Evolutionary conservation across 2,113 vertebrate genomes (phyloP).

Genomic region (Ceyx cyanopectus): DNA sequence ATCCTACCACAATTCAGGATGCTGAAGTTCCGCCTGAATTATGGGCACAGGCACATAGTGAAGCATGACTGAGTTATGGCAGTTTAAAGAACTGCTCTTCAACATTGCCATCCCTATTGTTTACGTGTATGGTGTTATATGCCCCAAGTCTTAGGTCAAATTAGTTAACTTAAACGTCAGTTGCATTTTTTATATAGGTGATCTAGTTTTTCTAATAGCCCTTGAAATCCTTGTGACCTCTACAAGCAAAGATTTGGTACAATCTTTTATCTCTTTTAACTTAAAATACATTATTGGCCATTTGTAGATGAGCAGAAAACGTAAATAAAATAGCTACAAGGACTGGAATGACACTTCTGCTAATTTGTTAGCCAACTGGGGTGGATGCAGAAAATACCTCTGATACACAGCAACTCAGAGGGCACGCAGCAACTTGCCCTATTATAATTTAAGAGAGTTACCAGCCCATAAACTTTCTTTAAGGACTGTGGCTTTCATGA

Average conservation of each 20-base stretch:
- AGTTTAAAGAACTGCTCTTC: not conserved
- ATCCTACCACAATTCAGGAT: not conserved
- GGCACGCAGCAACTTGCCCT: not conserved
- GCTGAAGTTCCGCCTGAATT: not conserved
- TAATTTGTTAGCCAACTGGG: not conserved
- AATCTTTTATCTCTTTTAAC: not conserved
- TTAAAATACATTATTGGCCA: not conserved
- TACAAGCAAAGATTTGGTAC: not conserved
- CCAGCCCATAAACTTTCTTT: not conserved
- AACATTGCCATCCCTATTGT: not conserved
- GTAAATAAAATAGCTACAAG: not conserved
- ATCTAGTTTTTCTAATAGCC: not conserved
- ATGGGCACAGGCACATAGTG: not conserved
- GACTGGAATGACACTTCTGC: not conserved
- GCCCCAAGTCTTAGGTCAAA: not conserved
- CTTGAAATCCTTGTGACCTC: not conserved
- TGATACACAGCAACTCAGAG: not conserved
- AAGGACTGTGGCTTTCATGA: not conserved
- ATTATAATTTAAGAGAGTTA: not conserved
- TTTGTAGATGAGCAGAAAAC: not conserved
- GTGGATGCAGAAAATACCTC: not conserved
- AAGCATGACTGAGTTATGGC: not conserved
- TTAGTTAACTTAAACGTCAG: not conserved
- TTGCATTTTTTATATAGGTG: not conserved
- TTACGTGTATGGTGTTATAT: not conserved